Conservation (phyloP, 2,888 invertebrate genomes). For the Creontiades dilutus region DNA sequence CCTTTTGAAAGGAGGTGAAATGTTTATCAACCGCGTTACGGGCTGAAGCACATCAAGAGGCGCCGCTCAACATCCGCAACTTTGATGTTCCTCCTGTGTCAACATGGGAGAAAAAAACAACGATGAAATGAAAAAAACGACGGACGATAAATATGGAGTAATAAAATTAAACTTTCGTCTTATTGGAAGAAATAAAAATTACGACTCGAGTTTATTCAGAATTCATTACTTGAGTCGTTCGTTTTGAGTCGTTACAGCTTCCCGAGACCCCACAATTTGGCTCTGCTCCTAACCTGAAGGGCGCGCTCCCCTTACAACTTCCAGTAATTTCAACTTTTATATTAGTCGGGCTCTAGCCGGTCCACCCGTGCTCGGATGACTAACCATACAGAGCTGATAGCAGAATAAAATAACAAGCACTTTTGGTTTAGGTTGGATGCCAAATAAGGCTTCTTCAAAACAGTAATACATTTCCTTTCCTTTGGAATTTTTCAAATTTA, state of each 20-base stretch:
- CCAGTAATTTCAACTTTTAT: background rate
- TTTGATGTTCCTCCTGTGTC: slow-evolving; percentile 43
- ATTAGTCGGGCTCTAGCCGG: too few species aligned
- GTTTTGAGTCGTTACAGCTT: background rate
- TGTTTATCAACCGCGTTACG: slow-evolving; percentile 51
- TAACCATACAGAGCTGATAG: too few species aligned
- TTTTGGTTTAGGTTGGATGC: too few species aligned
- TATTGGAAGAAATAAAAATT: slow-evolving; percentile 17
- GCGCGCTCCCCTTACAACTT: too few species aligned
- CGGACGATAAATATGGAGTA: slow-evolving; percentile 12
- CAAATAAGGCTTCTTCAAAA: too few species aligned
- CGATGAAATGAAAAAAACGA: background rate
- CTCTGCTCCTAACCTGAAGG: background rate
- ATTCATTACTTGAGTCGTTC: background rate
- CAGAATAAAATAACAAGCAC: too few species aligned
- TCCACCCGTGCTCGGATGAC: too few species aligned
- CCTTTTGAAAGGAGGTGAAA: slow-evolving; percentile 43
- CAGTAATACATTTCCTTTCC: too few species aligned
- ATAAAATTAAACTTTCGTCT: background rate
- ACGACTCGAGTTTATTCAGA: background rate
- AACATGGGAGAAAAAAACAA: background rate
- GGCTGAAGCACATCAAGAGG: background rate
- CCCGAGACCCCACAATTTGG: background rate
- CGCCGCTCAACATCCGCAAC: background rate
- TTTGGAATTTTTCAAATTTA: too few species aligned